phyloP scores from a whole-genome alignment of 2,113 vertebrate species.

The Cyrtonyx montezumae region DNA sequence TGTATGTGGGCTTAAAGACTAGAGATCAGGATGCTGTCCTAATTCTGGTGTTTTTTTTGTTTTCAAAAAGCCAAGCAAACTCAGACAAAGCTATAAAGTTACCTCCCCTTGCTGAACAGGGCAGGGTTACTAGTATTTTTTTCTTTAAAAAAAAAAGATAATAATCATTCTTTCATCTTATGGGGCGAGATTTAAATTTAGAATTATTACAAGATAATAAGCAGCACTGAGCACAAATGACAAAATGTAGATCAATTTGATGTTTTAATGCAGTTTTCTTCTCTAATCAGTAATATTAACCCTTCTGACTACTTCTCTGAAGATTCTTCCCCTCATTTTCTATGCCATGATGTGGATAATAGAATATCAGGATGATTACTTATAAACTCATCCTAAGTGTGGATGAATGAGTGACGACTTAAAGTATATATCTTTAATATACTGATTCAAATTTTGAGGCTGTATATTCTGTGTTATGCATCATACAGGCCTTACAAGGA shows the following conservation, averaged over 20 bases:
- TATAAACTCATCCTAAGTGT: background rate
- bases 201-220: constrained; percentile 53
- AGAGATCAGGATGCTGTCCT: background rate
- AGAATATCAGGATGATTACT: constrained; percentile 26
- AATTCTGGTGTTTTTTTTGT: background rate
- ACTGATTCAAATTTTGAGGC: constrained; percentile 11
- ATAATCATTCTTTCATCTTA: constrained; percentile 4
- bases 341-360: background rate
- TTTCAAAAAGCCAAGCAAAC: constrained; percentile 26
- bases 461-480: constrained; percentile 45
- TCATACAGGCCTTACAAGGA: constrained; percentile 58
- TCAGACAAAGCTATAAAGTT: background rate
- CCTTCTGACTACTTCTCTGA: constrained; percentile 20
- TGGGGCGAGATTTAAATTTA: constrained; percentile 27
- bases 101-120: constrained; percentile 10
- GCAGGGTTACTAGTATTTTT: background rate
- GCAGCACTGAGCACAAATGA: constrained; percentile 6
- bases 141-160: background rate
- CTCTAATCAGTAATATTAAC: constrained; percentile 45
- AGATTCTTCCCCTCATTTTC: background rate
- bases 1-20: background rate
- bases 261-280: constrained; percentile 33
- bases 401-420: background rate
- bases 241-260: constrained; percentile 53
- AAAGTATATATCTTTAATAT: constrained; percentile 5